Evolutionary conservation across 2,113 vertebrate species (phyloP).

Genomic region (Porphyrio hochstetteri): DNA sequence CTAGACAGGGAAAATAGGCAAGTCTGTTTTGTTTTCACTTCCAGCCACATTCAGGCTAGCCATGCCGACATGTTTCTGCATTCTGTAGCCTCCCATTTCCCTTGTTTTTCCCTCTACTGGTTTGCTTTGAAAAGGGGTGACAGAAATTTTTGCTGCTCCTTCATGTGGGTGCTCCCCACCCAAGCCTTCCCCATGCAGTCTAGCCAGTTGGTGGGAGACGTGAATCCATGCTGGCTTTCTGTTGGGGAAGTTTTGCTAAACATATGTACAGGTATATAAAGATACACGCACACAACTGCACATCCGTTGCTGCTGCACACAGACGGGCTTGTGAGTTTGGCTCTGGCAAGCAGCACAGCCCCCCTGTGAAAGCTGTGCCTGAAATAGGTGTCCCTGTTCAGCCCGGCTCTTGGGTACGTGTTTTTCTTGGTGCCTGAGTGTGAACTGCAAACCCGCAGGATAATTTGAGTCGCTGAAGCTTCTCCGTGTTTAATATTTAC

Average conservation of each 20-base stretch:
- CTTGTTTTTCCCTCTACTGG: not conserved
- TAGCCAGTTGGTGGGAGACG: fast-evolving
- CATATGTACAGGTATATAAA: not conserved
- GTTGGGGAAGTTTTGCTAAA: not conserved
- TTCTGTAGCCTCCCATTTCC: not conserved
- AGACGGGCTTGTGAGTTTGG: not conserved
- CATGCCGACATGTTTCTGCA: not conserved
- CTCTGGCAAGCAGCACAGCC: not conserved
- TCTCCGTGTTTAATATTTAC: not conserved
- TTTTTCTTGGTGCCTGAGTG: not conserved
- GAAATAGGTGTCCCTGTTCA: not conserved
- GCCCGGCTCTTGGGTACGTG: not conserved
- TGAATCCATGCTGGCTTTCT: not conserved
- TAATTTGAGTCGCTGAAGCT: not conserved
- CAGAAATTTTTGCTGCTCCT: not conserved
- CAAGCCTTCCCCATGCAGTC: not conserved
- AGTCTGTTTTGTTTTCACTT: not conserved
- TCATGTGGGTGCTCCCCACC: fast-evolving
- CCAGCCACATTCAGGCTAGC: not conserved
- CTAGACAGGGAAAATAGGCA: not conserved
- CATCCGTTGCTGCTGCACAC: not conserved
- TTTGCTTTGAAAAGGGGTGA: not conserved
- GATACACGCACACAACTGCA: not conserved
- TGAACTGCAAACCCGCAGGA: not conserved
- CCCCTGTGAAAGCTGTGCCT: not conserved